Conservation (phyloP, 2,113 vertebrate species). For the Astur gentilis region DNA sequence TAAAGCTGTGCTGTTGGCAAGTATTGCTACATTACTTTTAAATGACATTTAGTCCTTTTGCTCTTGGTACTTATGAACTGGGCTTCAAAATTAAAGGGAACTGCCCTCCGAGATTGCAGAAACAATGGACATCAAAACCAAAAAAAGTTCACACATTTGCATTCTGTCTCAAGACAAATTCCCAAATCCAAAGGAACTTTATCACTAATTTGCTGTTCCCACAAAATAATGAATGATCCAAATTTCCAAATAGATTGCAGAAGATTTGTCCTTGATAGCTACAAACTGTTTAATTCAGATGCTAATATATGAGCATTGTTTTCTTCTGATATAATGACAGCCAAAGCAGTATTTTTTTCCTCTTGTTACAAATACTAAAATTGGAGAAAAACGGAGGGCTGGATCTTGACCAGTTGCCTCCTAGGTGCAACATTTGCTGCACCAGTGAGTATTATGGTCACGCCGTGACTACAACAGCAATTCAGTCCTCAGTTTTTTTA, state of each 20-base stretch:
- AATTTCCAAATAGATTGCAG: background rate
- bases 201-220: background rate
- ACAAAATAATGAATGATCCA: background rate
- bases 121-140: background rate
- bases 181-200: slow-evolving; percentile 5
- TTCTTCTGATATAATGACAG: background rate
- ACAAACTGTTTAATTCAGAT: background rate
- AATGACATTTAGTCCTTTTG: slow-evolving; percentile 27
- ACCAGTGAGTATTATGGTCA: background rate
- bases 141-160: background rate
- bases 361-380: background rate
- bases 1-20: slow-evolving; percentile 47
- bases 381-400: slow-evolving; percentile 28
- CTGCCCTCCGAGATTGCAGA: background rate
- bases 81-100: background rate
- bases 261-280: background rate
- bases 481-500: background rate
- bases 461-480: background rate
- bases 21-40: slow-evolving; percentile 29
- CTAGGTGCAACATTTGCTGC: slow-evolving; percentile 18
- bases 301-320: background rate
- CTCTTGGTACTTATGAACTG: background rate
- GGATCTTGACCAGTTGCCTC: slow-evolving; percentile 52
- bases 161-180: background rate
- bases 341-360: background rate